These are phyloP conservation scores for Halcyon leucocephala DNA, from an alignment of 2,797 vertebrate species.

Conservation along the genomic window DNA sequence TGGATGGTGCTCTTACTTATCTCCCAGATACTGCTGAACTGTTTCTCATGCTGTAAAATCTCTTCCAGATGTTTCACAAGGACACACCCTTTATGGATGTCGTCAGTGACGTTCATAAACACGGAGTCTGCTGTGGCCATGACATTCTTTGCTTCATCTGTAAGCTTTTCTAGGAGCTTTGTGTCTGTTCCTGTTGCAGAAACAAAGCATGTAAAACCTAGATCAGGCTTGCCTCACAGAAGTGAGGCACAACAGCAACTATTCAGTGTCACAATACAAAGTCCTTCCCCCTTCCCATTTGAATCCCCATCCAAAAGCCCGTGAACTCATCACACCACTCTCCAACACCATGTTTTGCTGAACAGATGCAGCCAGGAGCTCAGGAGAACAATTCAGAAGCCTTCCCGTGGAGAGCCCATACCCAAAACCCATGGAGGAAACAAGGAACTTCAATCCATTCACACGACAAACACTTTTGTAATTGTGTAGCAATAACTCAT, in stretches of 20 bases:
- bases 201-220: background rate
- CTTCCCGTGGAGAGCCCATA: background rate
- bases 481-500: background rate
- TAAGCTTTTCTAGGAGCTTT: slow-evolving; percentile 76
- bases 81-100: slow-evolving; percentile 76
- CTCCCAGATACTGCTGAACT: slow-evolving; percentile 81
- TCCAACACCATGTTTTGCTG: background rate
- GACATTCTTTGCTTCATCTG: slow-evolving; percentile 76
- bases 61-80: slow-evolving; percentile 79
- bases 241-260: background rate
- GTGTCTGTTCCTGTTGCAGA: slow-evolving; percentile 75
- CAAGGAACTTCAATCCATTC: background rate
- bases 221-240: background rate
- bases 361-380: background rate
- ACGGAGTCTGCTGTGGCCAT: slow-evolving; percentile 80
- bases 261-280: background rate
- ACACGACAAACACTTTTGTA: background rate
- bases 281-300: background rate
- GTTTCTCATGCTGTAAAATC: slow-evolving; percentile 53
- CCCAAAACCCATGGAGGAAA: background rate
- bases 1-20: slow-evolving; percentile 77
- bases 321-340: background rate
- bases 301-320: background rate
- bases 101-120: slow-evolving; percentile 52
- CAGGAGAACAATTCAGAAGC: background rate